These are phyloP conservation scores for Moxostoma hubbsi DNA, from an alignment of 2,797 vertebrate species.

Conservation along the genomic window DNA sequence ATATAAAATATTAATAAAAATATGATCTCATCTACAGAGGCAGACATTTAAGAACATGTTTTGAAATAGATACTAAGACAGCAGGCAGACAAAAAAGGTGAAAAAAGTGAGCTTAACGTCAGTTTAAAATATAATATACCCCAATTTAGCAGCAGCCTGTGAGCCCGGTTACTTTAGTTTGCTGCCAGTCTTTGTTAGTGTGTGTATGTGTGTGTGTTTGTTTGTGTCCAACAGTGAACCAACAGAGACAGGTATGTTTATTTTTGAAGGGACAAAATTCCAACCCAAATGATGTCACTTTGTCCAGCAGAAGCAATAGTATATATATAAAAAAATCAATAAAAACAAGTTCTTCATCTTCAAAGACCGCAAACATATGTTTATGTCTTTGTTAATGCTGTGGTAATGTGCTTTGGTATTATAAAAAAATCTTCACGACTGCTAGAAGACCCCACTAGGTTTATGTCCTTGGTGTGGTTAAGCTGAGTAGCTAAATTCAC, in stretches of 20 bases:
- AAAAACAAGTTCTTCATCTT: slow-evolving; percentile 71
- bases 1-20: slow-evolving; percentile 67
- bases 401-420: slow-evolving; percentile 50
- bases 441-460: slow-evolving; percentile 39
- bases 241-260: slow-evolving; percentile 48
- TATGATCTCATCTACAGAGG: slow-evolving; percentile 66
- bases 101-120: slow-evolving; percentile 62
- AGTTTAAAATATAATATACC: slow-evolving; percentile 47
- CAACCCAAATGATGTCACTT: slow-evolving; percentile 30
- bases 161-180: slow-evolving; percentile 52
- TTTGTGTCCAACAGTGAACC: slow-evolving; percentile 60
- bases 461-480: slow-evolving; percentile 22
- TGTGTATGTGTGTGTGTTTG: slow-evolving; percentile 34
- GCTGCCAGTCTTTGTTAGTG: slow-evolving; percentile 60
- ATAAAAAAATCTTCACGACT: slow-evolving; percentile 46
- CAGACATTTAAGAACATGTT: slow-evolving; percentile 62
- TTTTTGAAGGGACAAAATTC: slow-evolving; percentile 45
- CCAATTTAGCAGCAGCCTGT: slow-evolving; percentile 45
- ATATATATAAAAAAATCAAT: slow-evolving; percentile 37
- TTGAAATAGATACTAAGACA: slow-evolving; percentile 39
- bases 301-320: slow-evolving; percentile 44
- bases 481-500: slow-evolving; percentile 35
- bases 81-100: slow-evolving; percentile 60
- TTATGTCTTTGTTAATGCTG: slow-evolving; percentile 48
- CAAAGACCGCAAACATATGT: slow-evolving; percentile 52